Base-by-base conservation (phyloP, 2,888 invertebrate species). In the Pardosa pseudoannulata region DNA sequence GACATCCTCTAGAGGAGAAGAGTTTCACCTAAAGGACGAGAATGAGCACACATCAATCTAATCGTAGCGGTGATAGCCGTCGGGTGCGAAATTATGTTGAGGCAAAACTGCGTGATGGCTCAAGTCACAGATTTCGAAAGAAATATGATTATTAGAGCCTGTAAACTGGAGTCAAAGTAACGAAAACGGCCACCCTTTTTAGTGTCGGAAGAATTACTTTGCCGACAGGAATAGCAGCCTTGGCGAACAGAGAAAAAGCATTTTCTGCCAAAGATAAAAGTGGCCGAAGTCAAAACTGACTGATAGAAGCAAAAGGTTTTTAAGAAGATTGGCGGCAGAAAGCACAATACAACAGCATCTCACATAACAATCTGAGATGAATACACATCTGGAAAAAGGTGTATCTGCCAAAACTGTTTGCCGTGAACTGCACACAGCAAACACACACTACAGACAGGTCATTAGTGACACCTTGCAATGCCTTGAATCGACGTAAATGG, bases 111-210 rank as follows among this genome's bases (percentile, higher is more conserved):
- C 29, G 28, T 68, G 3, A 68, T 68, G 68, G 32, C 31, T 68
- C 31, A 29, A 29, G 9, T 68, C 68, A 13, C 36, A 36, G 72
- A 39, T 16, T 72, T 41, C n/a, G 46, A 72, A 72, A 28, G 2
- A 46, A 46, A 31, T 1, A 9, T 72, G 72, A 72, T 72, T 72
- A 46, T 72, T 72, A 46, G 72, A 19, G 72, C 41, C 19, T 1
- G 13, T 72, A 46, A 0, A 19, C 0, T 11, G 46, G 46, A 72
- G 72, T 46, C 23, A 6, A 32, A 71, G n/a, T 32, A 19, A 71
- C 71, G n/a, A 71, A 32, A 19, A 36, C 5, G 28, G 41, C 71
- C 19, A 32, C n/a, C n/a, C 39, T 32, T 39, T 16, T 32, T 71
- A 28, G 28, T 71, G 71, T 39, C 28, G n/a, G n/a, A 23, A n/a